Evolutionary conservation across 2,797 vertebrate genomes (phyloP), one percentile per base, ranked within the genome.

Genomic region (Spea hammondii): DNA sequence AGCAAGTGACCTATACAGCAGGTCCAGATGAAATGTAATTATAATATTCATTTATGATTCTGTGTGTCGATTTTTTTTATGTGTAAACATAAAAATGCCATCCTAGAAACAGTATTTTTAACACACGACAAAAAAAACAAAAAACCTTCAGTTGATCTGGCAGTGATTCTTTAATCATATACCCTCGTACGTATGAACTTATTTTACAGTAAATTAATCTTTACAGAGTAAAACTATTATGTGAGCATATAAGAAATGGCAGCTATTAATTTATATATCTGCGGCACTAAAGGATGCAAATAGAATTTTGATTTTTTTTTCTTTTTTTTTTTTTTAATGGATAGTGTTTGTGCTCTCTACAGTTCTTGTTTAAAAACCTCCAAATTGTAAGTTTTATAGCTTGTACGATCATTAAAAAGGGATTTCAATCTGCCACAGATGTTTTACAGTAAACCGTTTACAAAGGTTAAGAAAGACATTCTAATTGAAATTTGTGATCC

Each of bases 401-500:
- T 57, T 53, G 57, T 9, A 11, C 66, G 79, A 71, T 60, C 59
- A 76, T 80, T 76, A 80, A 80, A 76, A 66, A 47, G 44, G 45
- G 5, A 70, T 75, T 80, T 70, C 79, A 71, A 65, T 76, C 67
- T 76, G 72, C 50, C 57, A 50, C 10, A 6, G 62, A 80, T 70
- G 72, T 66, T 76, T 80, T 80, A 80, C 72, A 14, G 73, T 76
- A 75, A 70, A 67, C 79, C 60, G 71, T 80, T 76, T 66, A 59
- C 67, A 66, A 72, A 71, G 72, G 78, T 80, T 80, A 75, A 76
- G 51, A 66, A 71, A 71, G 72, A 76, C 51, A n/a, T 65, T 64
- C 50, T 79, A 79, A 79, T 79, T 79, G 77, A 62, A 79, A 79
- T 60, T 72, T 67, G 70, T 68, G 77, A 72, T 79, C 70, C 70